A percentile compares a stretch with the other conserved stretches of the same genome.
These are phyloP conservation scores for Gobio gobio DNA, from an alignment of 2,113 vertebrate species.

Conservation along the genomic window DNA sequence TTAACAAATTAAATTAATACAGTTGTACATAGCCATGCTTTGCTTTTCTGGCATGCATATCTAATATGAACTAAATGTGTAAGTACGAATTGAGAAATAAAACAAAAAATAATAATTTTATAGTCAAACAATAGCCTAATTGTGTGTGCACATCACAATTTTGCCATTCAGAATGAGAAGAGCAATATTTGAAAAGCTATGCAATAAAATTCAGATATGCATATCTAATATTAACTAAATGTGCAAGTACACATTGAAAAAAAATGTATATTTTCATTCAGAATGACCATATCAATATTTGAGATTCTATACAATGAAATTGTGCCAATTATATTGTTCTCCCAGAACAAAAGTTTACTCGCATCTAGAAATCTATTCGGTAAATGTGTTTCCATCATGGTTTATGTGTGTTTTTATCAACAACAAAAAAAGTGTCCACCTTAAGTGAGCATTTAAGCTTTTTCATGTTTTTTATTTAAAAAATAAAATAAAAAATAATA, in stretches of 20 bases:
- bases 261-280: not conserved
- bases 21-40: not conserved
- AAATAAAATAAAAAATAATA: too few relatives aligned
- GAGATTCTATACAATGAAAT: not conserved
- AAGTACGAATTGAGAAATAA: too few relatives aligned
- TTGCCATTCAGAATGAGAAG: not conserved
- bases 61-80: too few relatives aligned
- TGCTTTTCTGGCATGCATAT: too few relatives aligned
- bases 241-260: too few relatives aligned
- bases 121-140: not conserved
- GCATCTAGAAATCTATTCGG: not conserved
- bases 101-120: too few relatives aligned
- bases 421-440: not conserved
- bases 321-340: not conserved
- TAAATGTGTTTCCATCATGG: not conserved
- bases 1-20: not conserved
- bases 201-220: not conserved
- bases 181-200: not conserved
- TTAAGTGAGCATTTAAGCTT: not conserved
- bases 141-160: not conserved
- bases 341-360: not conserved
- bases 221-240: too few relatives aligned
- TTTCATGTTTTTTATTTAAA: not conserved
- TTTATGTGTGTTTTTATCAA: not conserved
- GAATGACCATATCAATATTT: not conserved